These are phyloP conservation scores for Malacoraja senta DNA, from an alignment of 2,797 vertebrate genomes.

Conservation along the genomic window DNA sequence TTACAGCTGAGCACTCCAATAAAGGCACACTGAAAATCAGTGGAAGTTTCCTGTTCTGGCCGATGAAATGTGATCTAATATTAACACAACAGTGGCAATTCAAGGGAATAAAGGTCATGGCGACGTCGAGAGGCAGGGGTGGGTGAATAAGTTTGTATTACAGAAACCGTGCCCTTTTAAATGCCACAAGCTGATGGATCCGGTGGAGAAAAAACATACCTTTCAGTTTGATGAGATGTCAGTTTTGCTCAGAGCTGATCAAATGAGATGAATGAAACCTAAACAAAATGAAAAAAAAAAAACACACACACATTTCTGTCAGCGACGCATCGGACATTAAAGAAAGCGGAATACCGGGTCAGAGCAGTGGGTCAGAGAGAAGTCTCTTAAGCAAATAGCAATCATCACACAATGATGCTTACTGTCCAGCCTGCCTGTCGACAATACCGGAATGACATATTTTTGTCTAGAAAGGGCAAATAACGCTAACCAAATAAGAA, in stretches of 20 bases:
- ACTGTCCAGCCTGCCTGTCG: constrained; percentile 50
- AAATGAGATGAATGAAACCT: constrained; percentile 67
- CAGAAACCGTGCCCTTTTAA: constrained; percentile 62
- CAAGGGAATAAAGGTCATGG: constrained; percentile 66
- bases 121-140: constrained; percentile 54
- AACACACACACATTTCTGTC: constrained; percentile 56
- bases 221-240: constrained; percentile 66
- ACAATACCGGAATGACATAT: constrained; percentile 42
- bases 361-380: constrained; percentile 47
- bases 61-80: constrained; percentile 60
- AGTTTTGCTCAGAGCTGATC: constrained; percentile 65
- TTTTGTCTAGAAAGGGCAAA: constrained; percentile 43
- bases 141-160: constrained; percentile 62
- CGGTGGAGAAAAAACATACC: constrained; percentile 54
- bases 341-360: constrained; percentile 52
- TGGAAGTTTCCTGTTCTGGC: constrained; percentile 45
- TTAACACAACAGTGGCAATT: constrained; percentile 58
- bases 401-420: constrained; percentile 52
- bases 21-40: neutral
- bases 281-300: constrained; percentile 62
- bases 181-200: constrained; percentile 64
- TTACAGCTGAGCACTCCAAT: neutral
- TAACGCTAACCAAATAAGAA: constrained; percentile 39
- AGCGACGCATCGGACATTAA: constrained; percentile 54
- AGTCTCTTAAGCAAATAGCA: constrained; percentile 62